Evolutionary conservation across 2,113 vertebrate species (phyloP), one percentile per base, ranked within the genome.

Genomic region (Ictidomys tridecemlineatus): DNA sequence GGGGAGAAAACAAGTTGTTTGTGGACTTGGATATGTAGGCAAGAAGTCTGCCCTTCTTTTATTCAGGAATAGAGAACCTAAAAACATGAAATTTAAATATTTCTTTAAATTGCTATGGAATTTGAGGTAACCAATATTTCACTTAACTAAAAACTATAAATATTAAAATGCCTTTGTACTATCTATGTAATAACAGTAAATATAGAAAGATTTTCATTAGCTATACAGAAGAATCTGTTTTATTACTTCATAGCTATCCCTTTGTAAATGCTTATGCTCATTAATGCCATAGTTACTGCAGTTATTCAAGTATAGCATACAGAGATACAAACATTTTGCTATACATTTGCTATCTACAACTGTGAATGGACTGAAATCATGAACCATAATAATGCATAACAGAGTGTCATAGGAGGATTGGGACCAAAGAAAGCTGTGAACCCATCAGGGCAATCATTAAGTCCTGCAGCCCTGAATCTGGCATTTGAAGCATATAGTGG

Each of bases 1-100:
- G 88, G 79, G 85, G 97, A 83, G 86, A 96, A 98, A 98, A 97
- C 32, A 90, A 97, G 77, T 98, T 93, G 95, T 96, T 95, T 95
- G 79, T 73, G 93, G 56, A 85, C 89, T 94, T 95, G 97, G 89
- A 97, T 93, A 58, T 45, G 78, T 58, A 18, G 16, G 85, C 51
- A 94, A 96, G 91, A 98, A 98, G 98, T 45, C 83, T 90, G 78
- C 37, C 88, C 80, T 97, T 97, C 89, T 92, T 93, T 97, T 96
- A 63, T 74, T 97, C 37, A 93, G 93, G 95, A 74, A 77, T 5
- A 69, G 51, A 95, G 67, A 93, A 65, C 92, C 51, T 77, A 79
- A 96, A 90, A 94, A 84, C 84, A 83, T 78, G 82, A 96, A 97
- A 96, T 42, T 69, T 51, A 77, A 53, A 16, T 65, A n/a, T 91